Conservation (phyloP, 37 sponge, comb jelly and placozoan species). For the Lycopodina hypogea region DNA sequence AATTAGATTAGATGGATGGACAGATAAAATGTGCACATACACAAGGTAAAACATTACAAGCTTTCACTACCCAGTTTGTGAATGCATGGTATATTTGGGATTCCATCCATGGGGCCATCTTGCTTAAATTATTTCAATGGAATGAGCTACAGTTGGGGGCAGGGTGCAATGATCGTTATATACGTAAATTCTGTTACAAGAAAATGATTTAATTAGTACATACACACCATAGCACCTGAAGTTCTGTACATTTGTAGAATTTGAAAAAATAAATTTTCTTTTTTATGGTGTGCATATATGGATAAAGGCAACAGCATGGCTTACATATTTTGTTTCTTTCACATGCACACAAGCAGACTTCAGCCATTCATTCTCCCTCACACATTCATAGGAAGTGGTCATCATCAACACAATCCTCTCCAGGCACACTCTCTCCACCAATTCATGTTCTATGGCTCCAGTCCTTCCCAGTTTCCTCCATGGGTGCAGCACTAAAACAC, state of each 20-base stretch:
- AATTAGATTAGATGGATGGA: too few relatives aligned
- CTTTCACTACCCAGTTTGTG: too few relatives aligned
- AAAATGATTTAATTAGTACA: too few relatives aligned
- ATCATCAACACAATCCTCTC: neutral
- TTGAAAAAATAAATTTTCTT: neutral
- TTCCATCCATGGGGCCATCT: too few relatives aligned
- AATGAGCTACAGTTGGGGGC: too few relatives aligned
- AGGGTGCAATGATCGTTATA: too few relatives aligned
- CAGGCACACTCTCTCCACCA: neutral
- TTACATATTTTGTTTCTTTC: conserved; percentile 36
- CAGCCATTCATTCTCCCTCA: neutral
- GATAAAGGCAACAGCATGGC: conserved; percentile 15
- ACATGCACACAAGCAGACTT: conserved; percentile 2
- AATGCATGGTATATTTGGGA: too few relatives aligned
- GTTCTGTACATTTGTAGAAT: neutral
- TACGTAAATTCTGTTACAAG: too few relatives aligned
- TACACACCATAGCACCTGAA: too few relatives aligned
- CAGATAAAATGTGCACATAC: too few relatives aligned
- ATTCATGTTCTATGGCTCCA: neutral
- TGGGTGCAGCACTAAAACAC: neutral
- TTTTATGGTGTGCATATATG: conserved; percentile 7
- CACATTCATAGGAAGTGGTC: neutral
- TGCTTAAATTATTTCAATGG: too few relatives aligned
- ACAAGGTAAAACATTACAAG: too few relatives aligned
- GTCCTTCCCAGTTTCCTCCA: neutral